Evolutionary conservation across 2,113 vertebrate species (phyloP), one percentile per base, ranked within the genome.

Genomic region (Triplophysa tibetana): DNA sequence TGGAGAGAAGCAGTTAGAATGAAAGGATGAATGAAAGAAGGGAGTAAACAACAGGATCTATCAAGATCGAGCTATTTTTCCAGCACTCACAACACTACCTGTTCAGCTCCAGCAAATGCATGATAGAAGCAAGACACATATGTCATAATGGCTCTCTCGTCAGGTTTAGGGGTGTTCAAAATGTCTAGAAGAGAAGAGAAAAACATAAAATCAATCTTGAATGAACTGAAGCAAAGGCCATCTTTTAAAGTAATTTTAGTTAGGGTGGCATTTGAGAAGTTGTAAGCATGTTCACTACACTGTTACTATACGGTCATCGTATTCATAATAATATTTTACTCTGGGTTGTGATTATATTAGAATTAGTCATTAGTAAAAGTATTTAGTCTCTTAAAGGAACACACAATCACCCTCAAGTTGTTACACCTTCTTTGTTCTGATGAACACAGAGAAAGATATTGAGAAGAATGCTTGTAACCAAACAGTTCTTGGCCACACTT

Each of bases 121-220:
- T 99, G 98, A 89, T 99, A 99, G 93, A 99, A 99, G 90, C 97
- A 99, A 89, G 98, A 99, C 38, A 99, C 95, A 58, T 99, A 99
- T 85, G 98, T 99, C 98, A 99, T 99, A 91, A 99, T 97, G 77
- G 98, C 98, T 95, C 97, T 94, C 89, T 99, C 97, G 83, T 99
- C 98, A 0, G 98, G 98, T 90, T 99, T 99, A 77, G 98, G 96
- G 85, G 98, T 99, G 89, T 95, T 99, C 89, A 99, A 94, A 92
- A 99, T 99, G 92, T 99, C 98, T 99, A 29, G 26, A 64, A 61
- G 21, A 19, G 81, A 24, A 3, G 13, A 87, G 16, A 82, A 14
- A 54, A 38, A 38, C 33, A 33, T 0, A 7, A 29, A 38, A 38
- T 38, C 33, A 38, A 68, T n/a, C 48, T 54, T 19, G 29, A 54